A percentile compares a stretch with the other conserved stretches of the same genome.
Conservation (phyloP, 2,888 invertebrate genomes). For the Ganaspis brasiliensis region DNA sequence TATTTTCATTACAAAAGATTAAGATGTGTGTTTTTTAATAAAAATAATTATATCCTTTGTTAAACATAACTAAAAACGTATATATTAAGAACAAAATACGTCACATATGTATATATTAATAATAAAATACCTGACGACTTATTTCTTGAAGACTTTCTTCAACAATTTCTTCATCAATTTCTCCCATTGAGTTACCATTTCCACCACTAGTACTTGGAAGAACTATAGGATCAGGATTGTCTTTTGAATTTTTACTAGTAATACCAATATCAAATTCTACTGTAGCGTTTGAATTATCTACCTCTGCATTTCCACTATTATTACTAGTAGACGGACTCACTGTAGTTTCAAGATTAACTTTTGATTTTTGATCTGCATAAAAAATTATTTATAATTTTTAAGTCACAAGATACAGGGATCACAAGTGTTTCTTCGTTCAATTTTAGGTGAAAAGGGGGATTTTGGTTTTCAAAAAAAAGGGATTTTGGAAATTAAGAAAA, state of each 20-base stretch:
- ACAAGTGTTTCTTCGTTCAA: too few relatives aligned
- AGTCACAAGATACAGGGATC: not conserved
- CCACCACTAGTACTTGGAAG: not conserved
- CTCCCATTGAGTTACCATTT: not conserved
- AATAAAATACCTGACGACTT: not conserved
- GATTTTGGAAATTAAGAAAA: too few relatives aligned
- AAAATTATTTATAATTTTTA: constrained; percentile 5
- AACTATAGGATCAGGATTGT: not conserved
- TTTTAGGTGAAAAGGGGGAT: too few relatives aligned
- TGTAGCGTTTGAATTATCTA: not conserved
- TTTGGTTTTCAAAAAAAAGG: too few relatives aligned
- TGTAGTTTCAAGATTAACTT: not conserved
- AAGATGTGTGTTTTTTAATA: not conserved
- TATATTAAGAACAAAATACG: too few relatives aligned
- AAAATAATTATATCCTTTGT: too few relatives aligned
- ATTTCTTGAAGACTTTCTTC: not conserved
- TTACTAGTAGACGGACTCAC: not conserved
- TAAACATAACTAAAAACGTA: not conserved
- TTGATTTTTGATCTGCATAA: too few relatives aligned
- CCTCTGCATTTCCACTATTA: not conserved
- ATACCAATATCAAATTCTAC: not conserved
- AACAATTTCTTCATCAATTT: not conserved
- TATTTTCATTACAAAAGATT: not conserved
- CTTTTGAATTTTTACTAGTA: not conserved
- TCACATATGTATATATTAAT: too few relatives aligned